phyloP scores from a whole-genome alignment of 2,888 invertebrate genomes.

The Drosophila subsilvestris region DNA sequence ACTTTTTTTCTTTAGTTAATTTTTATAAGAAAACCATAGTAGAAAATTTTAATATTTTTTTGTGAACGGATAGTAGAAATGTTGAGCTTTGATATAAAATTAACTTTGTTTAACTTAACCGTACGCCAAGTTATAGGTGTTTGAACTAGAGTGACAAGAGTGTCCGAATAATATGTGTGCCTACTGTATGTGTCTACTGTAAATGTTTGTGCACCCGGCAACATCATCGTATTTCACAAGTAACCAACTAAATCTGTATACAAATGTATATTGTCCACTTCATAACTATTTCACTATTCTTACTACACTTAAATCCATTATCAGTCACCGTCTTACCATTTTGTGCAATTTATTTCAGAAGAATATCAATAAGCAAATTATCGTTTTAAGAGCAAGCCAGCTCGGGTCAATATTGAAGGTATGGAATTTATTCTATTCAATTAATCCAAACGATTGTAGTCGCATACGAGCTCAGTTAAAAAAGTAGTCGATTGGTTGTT shows the following conservation, averaged over 20 bases:
- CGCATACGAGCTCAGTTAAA: not conserved
- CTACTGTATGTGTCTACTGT: not conserved
- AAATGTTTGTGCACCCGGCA: not conserved
- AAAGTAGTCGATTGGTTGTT: no score
- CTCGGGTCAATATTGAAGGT: not conserved
- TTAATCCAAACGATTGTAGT: not conserved
- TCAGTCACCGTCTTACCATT: not conserved
- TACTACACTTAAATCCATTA: not conserved
- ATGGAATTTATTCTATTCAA: not conserved
- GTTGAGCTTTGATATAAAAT: no score
- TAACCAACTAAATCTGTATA: not conserved
- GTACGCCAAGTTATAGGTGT: no score
- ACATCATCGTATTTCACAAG: not conserved
- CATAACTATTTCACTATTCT: not conserved
- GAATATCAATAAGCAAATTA: not conserved
- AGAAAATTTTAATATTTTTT: no score
- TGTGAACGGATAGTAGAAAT: no score
- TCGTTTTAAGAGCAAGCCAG: not conserved
- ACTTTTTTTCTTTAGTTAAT: no score
- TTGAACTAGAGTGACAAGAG: no score
- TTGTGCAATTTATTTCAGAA: not conserved
- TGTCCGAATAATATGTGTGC: no score
- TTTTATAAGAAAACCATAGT: no score
- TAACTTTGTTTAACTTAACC: no score
- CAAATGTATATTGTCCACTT: not conserved